Evolutionary conservation across 2,113 vertebrate genomes (phyloP), one percentile per base, ranked within the genome.

Genomic region (Pandion haliaetus): DNA sequence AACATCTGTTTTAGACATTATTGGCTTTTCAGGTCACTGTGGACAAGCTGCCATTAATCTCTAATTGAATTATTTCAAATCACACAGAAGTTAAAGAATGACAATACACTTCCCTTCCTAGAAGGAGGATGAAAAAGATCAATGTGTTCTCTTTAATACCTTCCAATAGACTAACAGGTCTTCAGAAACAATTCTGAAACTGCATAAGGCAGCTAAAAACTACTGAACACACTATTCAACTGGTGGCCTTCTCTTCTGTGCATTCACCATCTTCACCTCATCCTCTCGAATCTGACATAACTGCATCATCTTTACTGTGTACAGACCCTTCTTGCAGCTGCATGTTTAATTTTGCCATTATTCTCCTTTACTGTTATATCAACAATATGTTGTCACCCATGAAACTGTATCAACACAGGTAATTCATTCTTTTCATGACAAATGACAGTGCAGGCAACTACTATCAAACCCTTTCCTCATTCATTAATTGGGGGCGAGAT

Each of bases 201-300:
- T 42, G 34, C 12, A 3, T 15, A 70, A 8, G 18, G 23, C 34
- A 61, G 45, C 42, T 34, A n/a, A 62, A 77, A 65, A 10, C 11
- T 76, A 55, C 2, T 34, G 54, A 40, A 34, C 0, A 0, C 1
- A 8, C 12, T 20, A 34, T 25, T 55, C 6, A 1, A 31, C 14
- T 10, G 25, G 38, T 34, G 8, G 61, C 26, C 36, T 76, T 59
- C 42, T 40, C 42, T 63, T 62, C 31, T 36, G 47, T 1, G 4
- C 25, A 67, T 28, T 65, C 31, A 66, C 38, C 14, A 9, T 7
- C 32, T 71, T 85, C 36, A 9, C 23, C 19, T 45, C 29, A 14
- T 34, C 26, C 38, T 52, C 86, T 61, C 71, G 58, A 47, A 72
- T 36, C 15, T 25, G 10, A 73, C 3, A 2, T 10, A 94, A 36